Evolutionary conservation across 2,888 invertebrate species (phyloP), one percentile per base, ranked within the genome.

Genomic region (Lymantria dispar): DNA sequence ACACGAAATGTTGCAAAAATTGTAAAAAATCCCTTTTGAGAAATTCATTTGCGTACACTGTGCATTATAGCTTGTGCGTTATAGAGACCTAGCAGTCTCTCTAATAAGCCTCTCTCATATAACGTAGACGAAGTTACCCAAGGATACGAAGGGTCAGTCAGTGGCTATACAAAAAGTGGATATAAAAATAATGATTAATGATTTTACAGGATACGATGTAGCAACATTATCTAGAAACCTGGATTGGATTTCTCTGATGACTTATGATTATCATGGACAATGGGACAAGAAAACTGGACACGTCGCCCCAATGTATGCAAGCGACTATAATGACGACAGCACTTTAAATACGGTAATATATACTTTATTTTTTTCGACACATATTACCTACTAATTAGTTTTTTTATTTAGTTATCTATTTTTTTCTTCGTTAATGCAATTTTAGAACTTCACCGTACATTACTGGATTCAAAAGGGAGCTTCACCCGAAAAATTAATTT

Each of bases 241-340:
- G 54, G 97, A 97, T 78, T 97, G 97, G 96, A 97, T 98, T 60
- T 94, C 97, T 0, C 94, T 98, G 0, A 98, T 98, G 97, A 94
- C 96, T 0, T 98, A 98, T 74, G 98, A 98, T 74, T 97, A 95
- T 73, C 97, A 97, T 68, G 98, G 97, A 0, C 97, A 97, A 72
- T 97, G 97, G 97, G 97, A 97, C 72, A 96, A 96, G 79, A 94
- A 94, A 63, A 98, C 97, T 0, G 98, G 97, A 0, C 98, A 98
- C 74, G 95, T 97, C 3, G 95, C 98, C 0, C 98, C 97, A 1
- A 95, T 98, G 94, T 97, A 96, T 63, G 91, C 90, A 1, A 94
- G 95, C 73, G 95, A 95, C 0, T 94, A 94, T 30, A 95, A 95
- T 74, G 92, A 93, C 54, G 95, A 96, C 62, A 92, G 92, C 45